Percentiles rank a stretch among this genome's conserved stretches.
Evolutionary conservation across 2,888 invertebrate genomes (phyloP).

Genomic region (Thysanoteuthis rhombus): DNA sequence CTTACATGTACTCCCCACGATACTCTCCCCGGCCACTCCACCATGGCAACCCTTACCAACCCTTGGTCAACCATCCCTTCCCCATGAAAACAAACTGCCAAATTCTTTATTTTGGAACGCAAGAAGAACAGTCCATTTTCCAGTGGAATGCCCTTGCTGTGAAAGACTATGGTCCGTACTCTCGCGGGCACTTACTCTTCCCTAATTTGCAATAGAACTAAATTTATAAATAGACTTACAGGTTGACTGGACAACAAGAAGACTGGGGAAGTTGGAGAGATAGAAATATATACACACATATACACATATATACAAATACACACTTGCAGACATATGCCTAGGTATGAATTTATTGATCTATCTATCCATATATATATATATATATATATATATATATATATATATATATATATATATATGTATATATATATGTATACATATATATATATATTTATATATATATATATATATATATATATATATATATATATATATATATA

Average conservation of each 20-base stretch:
- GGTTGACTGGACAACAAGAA: background rate
- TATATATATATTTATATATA: background rate
- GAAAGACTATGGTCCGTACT: background rate
- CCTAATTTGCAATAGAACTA: background rate
- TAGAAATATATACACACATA: background rate
- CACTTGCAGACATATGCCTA: background rate
- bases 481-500: constrained; percentile 17
- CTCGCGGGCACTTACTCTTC: background rate
- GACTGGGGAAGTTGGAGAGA: background rate
- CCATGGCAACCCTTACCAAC: background rate
- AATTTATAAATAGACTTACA: background rate
- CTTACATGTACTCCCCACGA: background rate
- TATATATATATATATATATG: constrained; percentile 13
- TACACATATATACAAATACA: background rate
- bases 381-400: background rate
- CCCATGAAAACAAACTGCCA: background rate
- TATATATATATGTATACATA: background rate
- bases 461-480: background rate
- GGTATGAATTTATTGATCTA: background rate
- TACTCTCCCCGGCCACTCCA: background rate
- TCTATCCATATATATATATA: background rate
- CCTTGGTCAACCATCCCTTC: background rate
- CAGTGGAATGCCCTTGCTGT: background rate
- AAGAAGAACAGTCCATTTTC: background rate
- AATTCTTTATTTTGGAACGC: constrained; percentile 12